Base-by-base conservation (phyloP, 2,797 vertebrate species). In the Coracias cyanogaster region DNA sequence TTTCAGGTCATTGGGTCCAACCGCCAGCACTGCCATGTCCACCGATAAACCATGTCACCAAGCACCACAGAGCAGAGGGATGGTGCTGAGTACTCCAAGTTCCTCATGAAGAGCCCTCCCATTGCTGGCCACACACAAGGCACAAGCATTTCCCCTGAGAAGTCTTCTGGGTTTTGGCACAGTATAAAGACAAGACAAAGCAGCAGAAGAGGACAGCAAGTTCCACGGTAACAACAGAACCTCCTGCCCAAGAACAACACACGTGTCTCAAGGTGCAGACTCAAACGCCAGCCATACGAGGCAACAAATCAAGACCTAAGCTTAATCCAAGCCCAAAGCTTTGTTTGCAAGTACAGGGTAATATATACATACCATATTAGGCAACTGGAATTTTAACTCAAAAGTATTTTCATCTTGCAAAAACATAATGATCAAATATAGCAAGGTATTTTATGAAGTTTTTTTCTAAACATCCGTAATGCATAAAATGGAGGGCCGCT, bases 341-440 rank as follows among this genome's bases (percentile, higher is more conserved):
- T 71, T 77, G 11, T 48, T 78, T 66, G 21, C n/a, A 73, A 65
- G 77, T 25, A 61, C 49, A 67, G 3, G 29, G 4, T 29, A 77
- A 35, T 17, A 72, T 1, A 10, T 26, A 65, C 28, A 45, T 37
- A 66, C 64, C 33, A 7, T 60, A 92, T 24, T 7, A 89, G 51
- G 73, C 31, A 76, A 74, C 33, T 74, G 61, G 66, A 90, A 84
- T 86, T 93, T 78, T 28, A 81, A 78, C 33, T 60, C 10, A 12
- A 6, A 72, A 86, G 14, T 82, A 91, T 76, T 92, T 88, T 90
- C 49, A 69, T 55, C 80, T 60, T 72, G 31, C 57, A 64, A 73
- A 73, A 89, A 37, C 28, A 60, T 87, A 78, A 85, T 51, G 29
- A 91, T 46, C 29, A 91, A 81, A 83, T 72, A 90, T 4, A 91